Evolutionary conservation across 2,797 vertebrate genomes (phyloP).

Genomic region (Geotrypetes seraphini): DNA sequence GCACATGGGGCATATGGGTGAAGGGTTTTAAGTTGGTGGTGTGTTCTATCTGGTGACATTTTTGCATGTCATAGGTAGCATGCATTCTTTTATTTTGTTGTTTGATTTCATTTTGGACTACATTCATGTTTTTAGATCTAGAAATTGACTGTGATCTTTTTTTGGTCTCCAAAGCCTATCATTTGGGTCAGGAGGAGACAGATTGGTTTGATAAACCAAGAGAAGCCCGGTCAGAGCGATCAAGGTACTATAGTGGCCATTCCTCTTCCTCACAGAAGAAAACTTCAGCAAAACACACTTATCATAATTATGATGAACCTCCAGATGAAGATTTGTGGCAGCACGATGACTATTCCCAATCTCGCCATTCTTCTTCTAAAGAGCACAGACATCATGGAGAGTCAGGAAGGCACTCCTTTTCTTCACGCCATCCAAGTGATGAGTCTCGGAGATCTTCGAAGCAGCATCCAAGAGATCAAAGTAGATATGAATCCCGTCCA

Average conservation of each 20-base stretch:
- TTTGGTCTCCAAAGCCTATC: slow-evolving; percentile 95
- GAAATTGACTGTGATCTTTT: slow-evolving; percentile 69
- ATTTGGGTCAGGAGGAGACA: slow-evolving; percentile 98
- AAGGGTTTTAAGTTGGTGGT: slow-evolving; percentile 8
- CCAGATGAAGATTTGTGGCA: slow-evolving; percentile 83
- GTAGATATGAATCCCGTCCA: slow-evolving; percentile 68
- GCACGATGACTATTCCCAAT: slow-evolving; percentile 78
- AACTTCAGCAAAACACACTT: slow-evolving; percentile 81
- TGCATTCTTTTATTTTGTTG: slow-evolving; percentile 53
- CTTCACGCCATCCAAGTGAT: slow-evolving; percentile 73
- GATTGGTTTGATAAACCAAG: slow-evolving; percentile 99
- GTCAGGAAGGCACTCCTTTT: slow-evolving; percentile 73
- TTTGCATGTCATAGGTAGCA: slow-evolving; percentile 42
- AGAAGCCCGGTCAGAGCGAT: slow-evolving; percentile 82
- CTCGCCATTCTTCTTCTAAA: slow-evolving; percentile 66
- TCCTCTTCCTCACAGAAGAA: slow-evolving; percentile 81
- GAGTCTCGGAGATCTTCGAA: slow-evolving; percentile 80
- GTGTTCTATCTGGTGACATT: slow-evolving; percentile 21
- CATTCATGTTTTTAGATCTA: slow-evolving; percentile 37
- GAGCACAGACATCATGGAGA: slow-evolving; percentile 85
- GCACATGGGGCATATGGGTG: slow-evolving; percentile 11
- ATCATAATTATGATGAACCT: slow-evolving; percentile 91
- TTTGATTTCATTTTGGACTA: slow-evolving; percentile 69
- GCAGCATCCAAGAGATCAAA: slow-evolving; percentile 74
- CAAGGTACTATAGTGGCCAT: slow-evolving; percentile 85